These are phyloP conservation scores for Heterochromis multidens DNA, from an alignment of 2,113 vertebrate species.

Conservation along the genomic window DNA sequence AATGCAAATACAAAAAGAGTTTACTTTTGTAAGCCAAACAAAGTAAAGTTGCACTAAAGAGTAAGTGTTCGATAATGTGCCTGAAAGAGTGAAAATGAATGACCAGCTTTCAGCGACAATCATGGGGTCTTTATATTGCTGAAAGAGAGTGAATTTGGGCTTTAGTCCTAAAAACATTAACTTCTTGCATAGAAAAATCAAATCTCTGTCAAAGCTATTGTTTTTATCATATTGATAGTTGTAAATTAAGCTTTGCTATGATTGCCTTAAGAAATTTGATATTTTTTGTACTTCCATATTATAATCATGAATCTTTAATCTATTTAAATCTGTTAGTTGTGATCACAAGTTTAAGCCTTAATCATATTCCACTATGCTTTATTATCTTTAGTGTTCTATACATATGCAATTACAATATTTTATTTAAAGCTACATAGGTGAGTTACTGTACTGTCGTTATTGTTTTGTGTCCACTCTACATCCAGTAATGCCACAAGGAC, in stretches of 20 bases:
- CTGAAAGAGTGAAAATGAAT: conserved; percentile 2
- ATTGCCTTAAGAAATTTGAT: conserved; percentile 6
- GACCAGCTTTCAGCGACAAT: background rate
- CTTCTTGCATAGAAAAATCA: background rate
- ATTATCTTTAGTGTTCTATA: conserved; percentile 1
- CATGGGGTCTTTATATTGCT: background rate
- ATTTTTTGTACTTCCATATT: conserved; percentile 31
- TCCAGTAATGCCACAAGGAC: background rate
- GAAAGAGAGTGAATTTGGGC: background rate
- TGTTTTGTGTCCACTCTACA: background rate
- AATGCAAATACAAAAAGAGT: conserved; percentile 8
- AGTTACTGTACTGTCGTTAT: background rate
- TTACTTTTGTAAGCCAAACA: background rate
- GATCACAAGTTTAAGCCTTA: conserved; percentile 1
- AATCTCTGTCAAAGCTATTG: background rate
- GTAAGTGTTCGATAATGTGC: background rate
- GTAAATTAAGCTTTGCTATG: conserved; percentile 8
- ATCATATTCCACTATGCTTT: conserved; percentile 22
- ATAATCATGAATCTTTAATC: conserved; percentile 2
- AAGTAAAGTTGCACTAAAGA: background rate
- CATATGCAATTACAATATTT: background rate
- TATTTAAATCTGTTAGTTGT: background rate
- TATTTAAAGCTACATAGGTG: conserved; percentile 13
- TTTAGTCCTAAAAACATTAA: background rate
- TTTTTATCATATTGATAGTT: conserved; percentile 39